Evolutionary conservation across 1,140 invertebrate species (phyloP).

Genomic region (Arctopsyche grandis): DNA sequence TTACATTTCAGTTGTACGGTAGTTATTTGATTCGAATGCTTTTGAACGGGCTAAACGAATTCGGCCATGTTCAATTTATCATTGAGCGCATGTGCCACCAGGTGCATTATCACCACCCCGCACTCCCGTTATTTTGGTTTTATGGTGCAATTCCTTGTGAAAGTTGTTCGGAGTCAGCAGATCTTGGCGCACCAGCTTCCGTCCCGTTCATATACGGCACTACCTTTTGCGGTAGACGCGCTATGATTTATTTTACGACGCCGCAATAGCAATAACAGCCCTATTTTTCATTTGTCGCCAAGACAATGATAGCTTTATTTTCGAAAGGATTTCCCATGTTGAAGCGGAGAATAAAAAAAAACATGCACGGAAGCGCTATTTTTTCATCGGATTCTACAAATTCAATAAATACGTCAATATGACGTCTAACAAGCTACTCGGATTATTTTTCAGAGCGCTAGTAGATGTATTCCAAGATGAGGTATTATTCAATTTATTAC

Average conservation of each 20-base stretch:
- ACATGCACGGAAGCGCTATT: neutral
- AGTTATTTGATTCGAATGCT: too few relatives aligned
- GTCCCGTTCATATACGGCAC: neutral
- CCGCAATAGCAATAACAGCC: constrained; percentile 42
- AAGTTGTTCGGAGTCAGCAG: constrained; percentile 27
- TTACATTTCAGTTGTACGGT: too few relatives aligned
- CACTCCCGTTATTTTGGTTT: constrained; percentile 8
- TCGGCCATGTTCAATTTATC: neutral
- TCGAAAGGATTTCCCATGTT: constrained; percentile 18
- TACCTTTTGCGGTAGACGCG: constrained; percentile 28
- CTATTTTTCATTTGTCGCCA: constrained; percentile 42
- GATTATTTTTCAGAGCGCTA: neutral
- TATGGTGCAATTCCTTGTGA: constrained; percentile 31
- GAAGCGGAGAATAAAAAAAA: neutral
- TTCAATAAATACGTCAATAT: constrained; percentile 18
- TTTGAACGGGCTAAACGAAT: neutral
- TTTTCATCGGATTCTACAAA: constrained; percentile 13
- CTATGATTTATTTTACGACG: constrained; percentile 41
- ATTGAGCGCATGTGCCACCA: neutral
- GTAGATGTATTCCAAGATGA: neutral
- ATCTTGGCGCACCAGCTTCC: neutral
- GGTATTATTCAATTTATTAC: constrained; percentile 15
- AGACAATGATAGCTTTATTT: constrained; percentile 44
- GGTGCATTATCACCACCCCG: constrained; percentile 28
- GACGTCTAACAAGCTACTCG: neutral